These are phyloP conservation scores for Capra hircus DNA, from an alignment of 2,113 vertebrate genomes.

Conservation along the genomic window DNA sequence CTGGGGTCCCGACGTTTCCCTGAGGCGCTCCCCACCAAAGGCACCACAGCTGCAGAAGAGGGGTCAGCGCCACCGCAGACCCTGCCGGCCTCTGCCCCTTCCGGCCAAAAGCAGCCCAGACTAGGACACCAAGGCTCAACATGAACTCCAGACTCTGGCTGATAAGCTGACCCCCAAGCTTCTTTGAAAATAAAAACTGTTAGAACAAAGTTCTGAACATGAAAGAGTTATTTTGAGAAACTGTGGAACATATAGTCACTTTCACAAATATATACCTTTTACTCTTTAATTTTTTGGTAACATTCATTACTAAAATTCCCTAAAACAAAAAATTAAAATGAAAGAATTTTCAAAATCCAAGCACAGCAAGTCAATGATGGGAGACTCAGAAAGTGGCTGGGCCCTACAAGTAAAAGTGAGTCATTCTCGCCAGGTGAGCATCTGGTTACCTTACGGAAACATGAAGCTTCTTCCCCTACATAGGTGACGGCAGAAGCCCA, in stretches of 20 bases:
- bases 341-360: not conserved
- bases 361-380: not conserved
- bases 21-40: not conserved
- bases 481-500: not conserved
- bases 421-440: not conserved
- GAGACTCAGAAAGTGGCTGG: not conserved
- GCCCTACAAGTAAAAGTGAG: not conserved
- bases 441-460: not conserved
- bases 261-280: not conserved
- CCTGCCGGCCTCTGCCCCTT: not conserved
- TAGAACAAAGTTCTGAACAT: not conserved
- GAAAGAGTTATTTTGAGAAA: not conserved
- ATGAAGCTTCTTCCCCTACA: not conserved
- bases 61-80: rapidly evolving
- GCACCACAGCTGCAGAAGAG: rapidly evolving
- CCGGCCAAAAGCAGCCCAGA: not conserved
- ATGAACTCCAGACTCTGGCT: not conserved
- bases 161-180: not conserved
- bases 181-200: not conserved
- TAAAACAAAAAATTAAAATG: not conserved
- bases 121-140: not conserved
- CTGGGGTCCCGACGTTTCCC: not conserved
- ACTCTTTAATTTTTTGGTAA: not conserved
- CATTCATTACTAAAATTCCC: not conserved
- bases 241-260: not conserved